A percentile compares a stretch with the other conserved stretches of the same genome.
Evolutionary conservation across 2,888 invertebrate species (phyloP).

Genomic region (Drosophila vallismaia): DNA sequence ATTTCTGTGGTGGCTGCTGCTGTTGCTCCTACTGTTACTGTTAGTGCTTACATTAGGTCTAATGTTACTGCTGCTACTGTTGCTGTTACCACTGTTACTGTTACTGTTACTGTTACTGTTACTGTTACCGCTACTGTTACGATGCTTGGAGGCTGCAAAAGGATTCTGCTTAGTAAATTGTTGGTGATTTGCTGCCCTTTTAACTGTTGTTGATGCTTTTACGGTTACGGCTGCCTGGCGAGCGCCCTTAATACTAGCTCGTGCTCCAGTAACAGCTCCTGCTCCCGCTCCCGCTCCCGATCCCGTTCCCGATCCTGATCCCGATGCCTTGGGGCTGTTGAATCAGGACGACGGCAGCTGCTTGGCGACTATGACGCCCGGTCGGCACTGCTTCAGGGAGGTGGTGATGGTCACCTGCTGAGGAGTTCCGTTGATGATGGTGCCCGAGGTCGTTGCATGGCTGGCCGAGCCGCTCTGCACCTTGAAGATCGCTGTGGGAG

Average conservation of each 20-base stretch:
- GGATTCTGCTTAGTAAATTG: conserved; percentile 36
- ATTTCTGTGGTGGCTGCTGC: conserved; percentile 47
- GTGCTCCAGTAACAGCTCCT: conserved; percentile 31
- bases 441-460: conserved; percentile 12
- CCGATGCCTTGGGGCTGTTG: conserved; percentile 40
- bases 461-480: conserved; percentile 69
- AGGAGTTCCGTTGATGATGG: conserved; percentile 26
- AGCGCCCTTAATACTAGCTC: conserved; percentile 56
- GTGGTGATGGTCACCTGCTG: conserved; percentile 79
- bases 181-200: conserved; percentile 34
- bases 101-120: conserved; percentile 39
- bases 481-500: conserved; percentile 82
- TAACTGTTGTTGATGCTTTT: conserved; percentile 44
- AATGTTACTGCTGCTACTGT: conserved; percentile 28
- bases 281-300: conserved; percentile 31
- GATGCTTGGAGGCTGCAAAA: conserved; percentile 38
- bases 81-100: conserved; percentile 29
- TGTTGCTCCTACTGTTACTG: conserved; percentile 37
- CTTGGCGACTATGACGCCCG: conserved; percentile 95
- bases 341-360: conserved; percentile 89
- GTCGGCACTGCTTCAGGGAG: conserved; percentile 89
- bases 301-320: conserved; percentile 25
- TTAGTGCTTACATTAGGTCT: conserved; percentile 41
- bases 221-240: conserved; percentile 39
- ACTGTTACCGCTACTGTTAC: conserved; percentile 34